These are phyloP conservation scores for Alectoris magna DNA, from an alignment of 2,797 vertebrate genomes.

Conservation along the genomic window DNA sequence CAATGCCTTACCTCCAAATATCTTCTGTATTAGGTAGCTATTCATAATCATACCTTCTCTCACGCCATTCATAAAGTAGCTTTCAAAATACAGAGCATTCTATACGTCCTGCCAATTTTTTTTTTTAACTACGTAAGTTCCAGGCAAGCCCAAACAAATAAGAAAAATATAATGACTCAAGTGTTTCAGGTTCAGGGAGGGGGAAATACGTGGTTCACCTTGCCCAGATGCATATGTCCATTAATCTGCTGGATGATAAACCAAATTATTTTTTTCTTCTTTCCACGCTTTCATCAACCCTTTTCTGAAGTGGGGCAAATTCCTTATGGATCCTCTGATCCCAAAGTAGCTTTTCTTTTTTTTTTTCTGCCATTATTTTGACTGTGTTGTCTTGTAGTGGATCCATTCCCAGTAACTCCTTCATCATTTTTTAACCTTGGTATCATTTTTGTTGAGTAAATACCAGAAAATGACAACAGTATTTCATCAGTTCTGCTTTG, in stretches of 20 bases:
- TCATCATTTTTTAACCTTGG: neutral
- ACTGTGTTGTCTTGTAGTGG: neutral
- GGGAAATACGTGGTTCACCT: neutral
- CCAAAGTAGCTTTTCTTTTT: neutral
- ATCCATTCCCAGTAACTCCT: neutral
- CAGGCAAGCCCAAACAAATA: neutral
- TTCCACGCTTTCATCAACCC: neutral
- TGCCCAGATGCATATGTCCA: neutral
- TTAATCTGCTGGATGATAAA: neutral
- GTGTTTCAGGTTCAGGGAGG: neutral
- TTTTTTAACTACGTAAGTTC: neutral
- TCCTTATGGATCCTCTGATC: neutral
- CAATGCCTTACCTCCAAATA: neutral
- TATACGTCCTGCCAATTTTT: accelerated
- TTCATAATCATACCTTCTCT: neutral
- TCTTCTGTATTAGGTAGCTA: neutral
- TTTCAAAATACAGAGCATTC: neutral
- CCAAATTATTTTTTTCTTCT: neutral
- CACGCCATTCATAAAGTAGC: neutral
- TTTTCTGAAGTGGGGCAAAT: neutral
- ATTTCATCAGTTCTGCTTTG: neutral
- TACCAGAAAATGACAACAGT: neutral
- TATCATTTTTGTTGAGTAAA: neutral
- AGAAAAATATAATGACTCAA: neutral
- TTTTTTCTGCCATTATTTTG: neutral